Evolutionary conservation across 2,888 invertebrate genomes (phyloP), one percentile per base, ranked within the genome.

Genomic region (Lasioglossum figueresi): DNA sequence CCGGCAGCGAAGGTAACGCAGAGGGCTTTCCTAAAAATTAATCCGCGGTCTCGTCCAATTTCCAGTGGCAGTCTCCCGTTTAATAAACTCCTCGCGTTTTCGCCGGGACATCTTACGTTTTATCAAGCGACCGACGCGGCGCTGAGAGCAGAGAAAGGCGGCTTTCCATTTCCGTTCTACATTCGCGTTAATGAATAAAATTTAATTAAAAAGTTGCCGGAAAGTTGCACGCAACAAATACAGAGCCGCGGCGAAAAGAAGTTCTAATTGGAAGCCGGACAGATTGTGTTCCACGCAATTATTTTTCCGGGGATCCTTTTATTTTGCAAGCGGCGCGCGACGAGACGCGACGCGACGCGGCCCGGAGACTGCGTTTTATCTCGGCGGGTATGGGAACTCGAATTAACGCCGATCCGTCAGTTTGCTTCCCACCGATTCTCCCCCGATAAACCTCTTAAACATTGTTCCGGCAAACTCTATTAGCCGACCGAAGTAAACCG

Each of bases 201-300:
- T 87, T 87, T 86, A 86, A 87, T 87, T 86, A 87, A 87, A 86
- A 86, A 86, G 79, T 87, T 87, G 23, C 31, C 31, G 14, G 45
- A n/a, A 78, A 86, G 34, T 86, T 80, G 34, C 43, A 34, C 12
- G 80, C 80, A 80, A 87, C 86, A 86, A 86, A 87, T 80, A 86
- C 52, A 52, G 52, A 82, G 78, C 75, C 66, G 43, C 68, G 31
- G 27, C 70, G 76, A 80, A 82, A 59, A 80, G 82, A 86, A 87
- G 77, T 87, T 83, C 86, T 87, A 87, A 87, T 87, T 87, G 86
- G 83, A 83, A 80, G 75, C 56, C 68, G 56, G 71, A 82, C 78
- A 82, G 86, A 86, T 86, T 71, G 86, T 80, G 80, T 78, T 76
- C 80, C 78, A n/a, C 70, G 71, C 77, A 86, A 86, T 86, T 86